Conservation (phyloP, 1,140 invertebrate genomes). For the Protaetia brevitarsis region DNA sequence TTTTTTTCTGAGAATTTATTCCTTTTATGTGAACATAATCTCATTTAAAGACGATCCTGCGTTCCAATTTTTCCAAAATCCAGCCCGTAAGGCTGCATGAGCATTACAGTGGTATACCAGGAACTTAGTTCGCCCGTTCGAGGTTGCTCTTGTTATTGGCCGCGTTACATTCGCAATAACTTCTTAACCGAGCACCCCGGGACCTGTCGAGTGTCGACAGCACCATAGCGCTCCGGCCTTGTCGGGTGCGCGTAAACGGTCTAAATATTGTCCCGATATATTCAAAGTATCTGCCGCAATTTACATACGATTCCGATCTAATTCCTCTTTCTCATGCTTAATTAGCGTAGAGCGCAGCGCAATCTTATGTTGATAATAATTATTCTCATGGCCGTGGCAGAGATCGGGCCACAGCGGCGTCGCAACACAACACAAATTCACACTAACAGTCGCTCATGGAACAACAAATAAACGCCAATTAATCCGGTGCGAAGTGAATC, state of each 20-base stretch:
- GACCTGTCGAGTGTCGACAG: neutral
- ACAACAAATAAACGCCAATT: slow-evolving; percentile 17
- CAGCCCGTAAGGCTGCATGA: neutral
- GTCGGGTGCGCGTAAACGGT: neutral
- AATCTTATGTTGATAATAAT: slow-evolving; percentile 17
- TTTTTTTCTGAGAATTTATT: too few relatives aligned
- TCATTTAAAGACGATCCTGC: neutral
- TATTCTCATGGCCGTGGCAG: slow-evolving; percentile 10
- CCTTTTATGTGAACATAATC: neutral
- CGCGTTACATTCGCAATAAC: slow-evolving; percentile 3
- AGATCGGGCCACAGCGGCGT: neutral
- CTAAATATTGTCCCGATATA: slow-evolving; percentile 20
- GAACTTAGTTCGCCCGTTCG: neutral
- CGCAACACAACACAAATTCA: slow-evolving; percentile 16
- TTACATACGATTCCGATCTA: slow-evolving; percentile 17
- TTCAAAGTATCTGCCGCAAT: slow-evolving; percentile 6
- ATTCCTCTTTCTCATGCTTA: slow-evolving; percentile 23
- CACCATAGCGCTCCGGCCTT: too few relatives aligned
- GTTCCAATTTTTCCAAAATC: neutral
- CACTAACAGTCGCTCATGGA: slow-evolving; percentile 8
- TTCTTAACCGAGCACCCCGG: neutral
- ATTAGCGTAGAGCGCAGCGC: slow-evolving; percentile 3
- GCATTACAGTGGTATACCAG: neutral
- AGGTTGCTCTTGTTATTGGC: neutral
- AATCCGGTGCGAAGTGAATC: slow-evolving; percentile 8